Evolutionary conservation across 2,113 vertebrate genomes (phyloP).

Genomic region (Gymnarchus niloticus): DNA sequence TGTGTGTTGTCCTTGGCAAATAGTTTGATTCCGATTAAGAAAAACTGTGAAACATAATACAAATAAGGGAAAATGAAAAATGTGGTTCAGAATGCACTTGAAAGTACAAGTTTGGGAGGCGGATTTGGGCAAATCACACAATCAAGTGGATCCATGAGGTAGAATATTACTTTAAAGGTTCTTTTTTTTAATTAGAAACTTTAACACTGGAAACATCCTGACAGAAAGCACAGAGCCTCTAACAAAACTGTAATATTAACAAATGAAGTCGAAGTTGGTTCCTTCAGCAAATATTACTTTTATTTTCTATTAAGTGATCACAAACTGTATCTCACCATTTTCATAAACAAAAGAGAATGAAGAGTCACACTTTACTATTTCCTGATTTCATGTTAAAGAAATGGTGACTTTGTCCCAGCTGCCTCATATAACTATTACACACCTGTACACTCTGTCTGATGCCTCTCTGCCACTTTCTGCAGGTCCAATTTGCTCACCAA

Average conservation of each 20-base stretch:
- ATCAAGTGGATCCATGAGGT: background rate
- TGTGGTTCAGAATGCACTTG: no score
- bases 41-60: no score
- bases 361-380: background rate
- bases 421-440: background rate
- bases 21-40: no score
- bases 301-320: background rate
- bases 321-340: background rate
- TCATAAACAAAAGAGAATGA: background rate
- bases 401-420: background rate
- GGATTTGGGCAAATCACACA: background rate
- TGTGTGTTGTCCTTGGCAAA: no score
- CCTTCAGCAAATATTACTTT: background rate
- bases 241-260: background rate
- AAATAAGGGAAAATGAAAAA: no score
- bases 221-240: background rate
- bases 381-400: background rate
- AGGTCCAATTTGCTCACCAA: conserved; percentile 65
- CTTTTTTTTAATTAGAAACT: background rate
- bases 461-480: conserved; percentile 60
- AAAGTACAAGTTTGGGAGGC: background rate
- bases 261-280: background rate
- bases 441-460: conserved; percentile 46
- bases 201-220: background rate
- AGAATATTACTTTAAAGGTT: background rate